These are phyloP conservation scores for Drosophila orosa DNA, from an alignment of 1,140 invertebrate species.

Conservation along the genomic window DNA sequence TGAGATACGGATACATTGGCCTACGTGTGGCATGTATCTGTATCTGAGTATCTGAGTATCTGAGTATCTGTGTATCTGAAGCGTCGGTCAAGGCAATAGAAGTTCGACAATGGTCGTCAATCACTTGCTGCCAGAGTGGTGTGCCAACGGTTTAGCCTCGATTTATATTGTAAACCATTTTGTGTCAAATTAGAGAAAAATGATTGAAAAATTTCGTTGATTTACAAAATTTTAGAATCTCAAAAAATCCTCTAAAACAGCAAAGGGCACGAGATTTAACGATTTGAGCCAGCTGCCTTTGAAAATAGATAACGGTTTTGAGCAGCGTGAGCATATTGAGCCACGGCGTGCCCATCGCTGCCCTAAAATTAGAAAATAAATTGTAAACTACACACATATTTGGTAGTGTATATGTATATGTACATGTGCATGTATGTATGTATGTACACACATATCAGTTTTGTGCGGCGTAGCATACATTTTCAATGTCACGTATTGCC, in stretches of 20 bases:
- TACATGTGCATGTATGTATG: background rate
- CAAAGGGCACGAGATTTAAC: too few species aligned
- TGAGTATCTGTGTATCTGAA: slow-evolving; percentile 7
- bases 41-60: background rate
- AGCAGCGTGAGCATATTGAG: too few species aligned
- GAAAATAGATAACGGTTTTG: too few species aligned
- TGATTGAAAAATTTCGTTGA: background rate
- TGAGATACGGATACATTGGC: slow-evolving; percentile 23
- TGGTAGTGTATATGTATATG: background rate
- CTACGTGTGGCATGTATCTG: background rate
- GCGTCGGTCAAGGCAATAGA: slow-evolving; percentile 20
- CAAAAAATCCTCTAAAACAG: too few species aligned
- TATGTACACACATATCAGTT: slow-evolving; percentile 18
- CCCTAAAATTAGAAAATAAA: too few species aligned
- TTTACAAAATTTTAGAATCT: too few species aligned
- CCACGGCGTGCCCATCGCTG: too few species aligned
- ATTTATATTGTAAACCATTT: background rate
- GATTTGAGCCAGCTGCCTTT: too few species aligned
- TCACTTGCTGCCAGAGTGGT: background rate
- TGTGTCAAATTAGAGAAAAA: slow-evolving; percentile 2
- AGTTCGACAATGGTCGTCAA: slow-evolving; percentile 4
- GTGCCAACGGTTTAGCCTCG: background rate
- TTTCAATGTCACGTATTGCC: slow-evolving; percentile 60
- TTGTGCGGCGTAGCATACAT: slow-evolving; percentile 44
- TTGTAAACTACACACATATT: background rate